Evolutionary conservation across 2,797 vertebrate genomes (phyloP).

Genomic region (Danio jaintianensis): DNA sequence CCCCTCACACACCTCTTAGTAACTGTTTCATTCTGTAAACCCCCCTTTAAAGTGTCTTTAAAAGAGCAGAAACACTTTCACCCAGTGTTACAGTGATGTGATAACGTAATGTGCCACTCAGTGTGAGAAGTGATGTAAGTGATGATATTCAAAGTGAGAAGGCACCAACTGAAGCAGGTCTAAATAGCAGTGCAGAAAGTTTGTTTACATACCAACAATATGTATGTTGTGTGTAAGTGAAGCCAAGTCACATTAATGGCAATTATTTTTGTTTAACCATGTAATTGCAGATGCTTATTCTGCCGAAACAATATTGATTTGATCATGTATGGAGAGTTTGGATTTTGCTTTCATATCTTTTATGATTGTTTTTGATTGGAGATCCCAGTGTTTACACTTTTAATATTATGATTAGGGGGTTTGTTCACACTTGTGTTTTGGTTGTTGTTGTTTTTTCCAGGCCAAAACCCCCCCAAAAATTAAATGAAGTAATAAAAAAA

Average conservation of each 20-base stretch:
- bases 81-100: not conserved
- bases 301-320: not conserved
- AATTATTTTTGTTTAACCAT: not conserved
- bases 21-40: slow-evolving; percentile 20
- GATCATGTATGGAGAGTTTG: not conserved
- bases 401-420: not conserved
- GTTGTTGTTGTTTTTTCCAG: not conserved
- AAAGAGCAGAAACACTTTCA: not conserved
- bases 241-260: not conserved
- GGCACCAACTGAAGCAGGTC: not conserved
- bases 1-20: slow-evolving; percentile 17
- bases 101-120: not conserved
- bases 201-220: not conserved
- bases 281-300: not conserved
- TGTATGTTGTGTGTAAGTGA: not conserved
- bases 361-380: too few relatives aligned
- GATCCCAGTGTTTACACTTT: not conserved
- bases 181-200: not conserved
- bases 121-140: slow-evolving; percentile 5
- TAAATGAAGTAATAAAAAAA: too few relatives aligned
- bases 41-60: slow-evolving; percentile 9
- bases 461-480: too few relatives aligned
- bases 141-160: slow-evolving; percentile 6
- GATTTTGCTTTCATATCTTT: not conserved
- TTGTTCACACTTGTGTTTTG: not conserved